Percentiles rank a stretch among this genome's conserved stretches.
Conservation (phyloP, 64 coral and sea anemone genomes). For the Stylophora pistillata region DNA sequence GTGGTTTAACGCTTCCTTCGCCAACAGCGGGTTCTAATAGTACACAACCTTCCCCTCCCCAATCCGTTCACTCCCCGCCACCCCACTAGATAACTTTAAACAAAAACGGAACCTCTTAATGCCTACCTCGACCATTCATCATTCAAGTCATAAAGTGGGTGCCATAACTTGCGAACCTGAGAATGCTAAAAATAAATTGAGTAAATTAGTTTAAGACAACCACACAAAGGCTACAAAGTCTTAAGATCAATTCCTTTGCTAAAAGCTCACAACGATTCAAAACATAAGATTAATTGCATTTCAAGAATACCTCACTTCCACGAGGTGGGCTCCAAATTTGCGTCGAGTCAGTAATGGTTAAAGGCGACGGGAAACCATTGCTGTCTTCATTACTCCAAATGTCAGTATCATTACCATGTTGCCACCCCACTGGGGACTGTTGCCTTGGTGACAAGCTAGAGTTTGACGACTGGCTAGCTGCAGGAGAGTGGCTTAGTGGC, state of each 20-base stretch:
- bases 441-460: slow-evolving; percentile 84
- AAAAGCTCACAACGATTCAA: background rate
- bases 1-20: too few species aligned
- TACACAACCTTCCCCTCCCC: too few species aligned
- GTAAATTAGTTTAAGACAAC: background rate
- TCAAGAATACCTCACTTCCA: slow-evolving; percentile 1
- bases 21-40: too few species aligned
- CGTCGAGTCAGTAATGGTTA: background rate
- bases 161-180: slow-evolving; percentile 11
- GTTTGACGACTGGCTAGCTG: slow-evolving; percentile 83
- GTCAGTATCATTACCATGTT: slow-evolving; percentile 53
- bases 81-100: background rate
- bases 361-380: background rate
- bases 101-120: background rate
- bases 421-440: slow-evolving; percentile 79
- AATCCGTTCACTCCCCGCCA: background rate
- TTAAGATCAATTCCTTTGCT: background rate
- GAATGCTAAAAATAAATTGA: background rate
- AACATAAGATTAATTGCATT: background rate
- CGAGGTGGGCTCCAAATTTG: background rate
- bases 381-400: slow-evolving; percentile 20
- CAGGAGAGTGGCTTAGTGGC: slow-evolving; percentile 84
- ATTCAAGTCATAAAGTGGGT: background rate
- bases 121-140: slow-evolving; percentile 39
- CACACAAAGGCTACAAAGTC: background rate